Evolutionary conservation across 2,888 invertebrate genomes (phyloP).

Genomic region (Andrena bicolor): DNA sequence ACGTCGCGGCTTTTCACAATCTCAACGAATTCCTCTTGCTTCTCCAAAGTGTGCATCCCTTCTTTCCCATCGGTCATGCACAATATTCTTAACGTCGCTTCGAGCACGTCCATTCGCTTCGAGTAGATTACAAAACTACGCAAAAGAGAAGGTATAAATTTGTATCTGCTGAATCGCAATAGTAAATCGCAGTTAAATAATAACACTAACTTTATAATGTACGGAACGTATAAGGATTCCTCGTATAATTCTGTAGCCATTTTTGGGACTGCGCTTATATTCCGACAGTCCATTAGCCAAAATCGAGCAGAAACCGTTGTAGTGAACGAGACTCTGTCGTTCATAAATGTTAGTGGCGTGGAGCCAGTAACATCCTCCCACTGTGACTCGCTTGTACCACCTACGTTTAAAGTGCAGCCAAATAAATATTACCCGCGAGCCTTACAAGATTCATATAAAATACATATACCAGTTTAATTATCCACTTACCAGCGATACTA

Average conservation of each 20-base stretch:
- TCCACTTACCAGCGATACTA: constrained; percentile 93
- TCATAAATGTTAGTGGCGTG: constrained; percentile 97
- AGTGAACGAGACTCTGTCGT: constrained; percentile 99
- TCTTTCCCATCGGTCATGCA: constrained; percentile 99
- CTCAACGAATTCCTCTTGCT: constrained; percentile 97
- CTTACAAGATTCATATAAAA: background rate
- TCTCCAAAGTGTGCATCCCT: constrained; percentile 96
- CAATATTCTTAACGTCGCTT: constrained; percentile 96
- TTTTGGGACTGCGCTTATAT: constrained; percentile 96
- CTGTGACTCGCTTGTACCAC: constrained; percentile 97
- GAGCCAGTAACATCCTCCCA: constrained; percentile 99
- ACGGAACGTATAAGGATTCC: constrained; percentile 93
- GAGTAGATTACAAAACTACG: constrained; percentile 96
- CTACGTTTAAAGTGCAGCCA: constrained; percentile 81
- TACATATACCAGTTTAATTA: too few relatives aligned
- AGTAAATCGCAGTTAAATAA: background rate
- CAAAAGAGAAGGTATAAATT: constrained; percentile 25
- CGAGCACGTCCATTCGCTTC: constrained; percentile 94
- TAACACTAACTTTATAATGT: constrained; percentile 93
- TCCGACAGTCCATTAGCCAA: constrained; percentile 99
- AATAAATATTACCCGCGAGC: background rate
- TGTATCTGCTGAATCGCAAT: background rate
- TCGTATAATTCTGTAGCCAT: constrained; percentile 98
- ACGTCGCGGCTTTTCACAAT: constrained; percentile 98
- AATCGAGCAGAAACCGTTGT: constrained; percentile 99